Conservation (phyloP, 2,113 vertebrate species). For the Neotoma lepida region DNA sequence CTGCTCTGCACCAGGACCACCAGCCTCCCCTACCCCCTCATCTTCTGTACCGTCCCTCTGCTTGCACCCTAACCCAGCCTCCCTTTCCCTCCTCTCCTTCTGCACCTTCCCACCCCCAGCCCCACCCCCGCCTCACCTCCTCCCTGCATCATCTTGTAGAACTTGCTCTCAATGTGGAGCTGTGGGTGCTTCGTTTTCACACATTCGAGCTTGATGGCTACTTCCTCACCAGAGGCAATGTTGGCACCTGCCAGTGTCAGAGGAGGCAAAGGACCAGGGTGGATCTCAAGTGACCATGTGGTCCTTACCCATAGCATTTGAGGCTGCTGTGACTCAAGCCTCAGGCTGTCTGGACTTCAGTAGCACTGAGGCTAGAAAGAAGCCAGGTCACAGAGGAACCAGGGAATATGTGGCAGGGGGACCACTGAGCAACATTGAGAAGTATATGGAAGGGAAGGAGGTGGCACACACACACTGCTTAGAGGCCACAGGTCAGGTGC, state of each 20-base stretch:
- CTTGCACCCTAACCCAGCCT: neutral
- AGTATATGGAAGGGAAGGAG: neutral
- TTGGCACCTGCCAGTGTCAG: conserved; percentile 91
- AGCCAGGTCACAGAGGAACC: neutral
- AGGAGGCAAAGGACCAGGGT: conserved; percentile 44
- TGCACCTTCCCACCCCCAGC: neutral
- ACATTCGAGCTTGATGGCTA: conserved; percentile 98
- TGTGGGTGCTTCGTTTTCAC: conserved; percentile 99
- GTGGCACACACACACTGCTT: fast-evolving
- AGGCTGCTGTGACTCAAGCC: neutral
- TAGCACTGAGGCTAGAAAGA: neutral
- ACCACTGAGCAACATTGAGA: fast-evolving
- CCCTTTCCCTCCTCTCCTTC: neutral
- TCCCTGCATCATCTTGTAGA: conserved; percentile 99
- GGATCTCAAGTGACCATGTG: neutral
- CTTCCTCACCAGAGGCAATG: conserved; percentile 97
- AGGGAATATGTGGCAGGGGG: neutral
- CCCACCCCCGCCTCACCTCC: conserved; percentile 88
- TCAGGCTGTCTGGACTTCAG: neutral
- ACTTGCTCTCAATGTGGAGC: conserved; percentile 98
- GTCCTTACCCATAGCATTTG: neutral
- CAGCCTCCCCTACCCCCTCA: neutral
- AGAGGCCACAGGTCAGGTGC: neutral
- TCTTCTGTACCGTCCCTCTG: neutral
- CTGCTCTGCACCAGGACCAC: neutral